phyloP scores from a whole-genome alignment of 2,888 invertebrate genomes.

The Hirtodrosophila trivittata region DNA sequence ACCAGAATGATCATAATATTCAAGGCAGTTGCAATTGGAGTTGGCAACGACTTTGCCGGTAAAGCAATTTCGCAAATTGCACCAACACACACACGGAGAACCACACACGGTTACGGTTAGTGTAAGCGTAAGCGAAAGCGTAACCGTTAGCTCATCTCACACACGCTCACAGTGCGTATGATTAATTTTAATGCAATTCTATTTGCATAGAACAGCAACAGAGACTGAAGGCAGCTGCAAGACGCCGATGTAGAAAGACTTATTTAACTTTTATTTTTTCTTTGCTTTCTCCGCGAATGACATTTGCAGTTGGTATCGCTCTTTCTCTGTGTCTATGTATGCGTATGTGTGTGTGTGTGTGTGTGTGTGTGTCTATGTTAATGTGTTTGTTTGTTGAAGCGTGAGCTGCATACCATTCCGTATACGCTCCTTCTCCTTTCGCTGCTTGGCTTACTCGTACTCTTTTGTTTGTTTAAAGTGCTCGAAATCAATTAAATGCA shows the following conservation, averaged over 20 bases:
- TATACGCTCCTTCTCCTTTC: neutral
- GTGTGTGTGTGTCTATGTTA: constrained; percentile 43
- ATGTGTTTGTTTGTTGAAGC: constrained; percentile 65
- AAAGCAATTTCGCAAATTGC: constrained; percentile 75
- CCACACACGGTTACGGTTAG: constrained; percentile 17
- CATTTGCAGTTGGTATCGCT: constrained; percentile 27
- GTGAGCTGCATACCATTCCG: constrained; percentile 42
- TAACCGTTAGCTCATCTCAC: constrained; percentile 17
- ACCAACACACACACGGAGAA: constrained; percentile 28
- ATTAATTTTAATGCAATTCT: constrained; percentile 77
- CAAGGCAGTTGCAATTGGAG: constrained; percentile 9
- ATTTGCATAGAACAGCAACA: constrained; percentile 60
- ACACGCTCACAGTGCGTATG: constrained; percentile 64
- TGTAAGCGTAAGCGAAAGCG: constrained; percentile 43
- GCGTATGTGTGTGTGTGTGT: neutral
- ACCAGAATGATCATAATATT: constrained; percentile 23
- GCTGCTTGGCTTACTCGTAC: constrained; percentile 7
- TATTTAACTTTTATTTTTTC: constrained; percentile 9
- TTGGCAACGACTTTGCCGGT: constrained; percentile 31
- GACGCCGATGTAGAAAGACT: constrained; percentile 25
- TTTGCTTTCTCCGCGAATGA: constrained; percentile 31
- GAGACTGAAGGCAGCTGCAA: constrained; percentile 6
- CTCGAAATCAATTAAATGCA: constrained; percentile 77
- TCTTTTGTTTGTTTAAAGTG: constrained; percentile 58
- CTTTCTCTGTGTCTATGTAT: neutral